Base-by-base conservation (phyloP, 2,797 vertebrate species). In the Scarus forsteni region DNA sequence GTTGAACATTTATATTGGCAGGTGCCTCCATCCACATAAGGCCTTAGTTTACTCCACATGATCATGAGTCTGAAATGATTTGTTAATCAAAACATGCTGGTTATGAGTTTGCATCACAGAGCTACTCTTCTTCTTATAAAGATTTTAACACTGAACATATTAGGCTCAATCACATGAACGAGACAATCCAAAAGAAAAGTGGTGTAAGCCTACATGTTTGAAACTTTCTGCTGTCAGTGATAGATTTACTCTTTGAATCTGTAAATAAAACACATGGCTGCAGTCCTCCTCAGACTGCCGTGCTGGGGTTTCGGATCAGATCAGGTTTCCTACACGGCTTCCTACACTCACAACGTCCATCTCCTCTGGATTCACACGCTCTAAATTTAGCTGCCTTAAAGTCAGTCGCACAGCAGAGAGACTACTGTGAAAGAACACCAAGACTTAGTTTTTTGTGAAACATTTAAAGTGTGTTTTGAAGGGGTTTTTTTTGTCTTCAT, bases 351-450 rank as follows among this genome's bases (percentile, higher is more conserved):
- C 61, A 79, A 60, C 58, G 43, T 85, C 77, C 80, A 60, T 19
- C 80, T 86, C 89, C 85, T 59, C 79, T 70, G 73, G 84, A 88
- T 91, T 94, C 89, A 86, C 91, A 88, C 68, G 11, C 76, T 90
- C 94, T 94, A 94, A 93, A 88, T 90, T 88, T 94, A 95, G 84
- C 86, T 44, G 79, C 63, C 65, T 84, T 84, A 72, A 87, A 92
- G 84, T 84, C 80, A 40, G 75, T 77, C 60, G 1, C 9, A 72
- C 81, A 48, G 63, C 61, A 68, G 1, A 0, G 64, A 66, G 63
- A 67, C 61, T 57, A 18, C 70, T 51, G 27, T 53, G 38, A 36
- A 73, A 70, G 58, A 54, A 55, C 56, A 38, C 53, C 1, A 60
- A 48, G 8, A 12, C 42, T 60, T 3, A 5, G 10, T 8, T 10